phyloP scores from a whole-genome alignment of 2,113 vertebrate genomes.

The Falcunculus frontatus region DNA sequence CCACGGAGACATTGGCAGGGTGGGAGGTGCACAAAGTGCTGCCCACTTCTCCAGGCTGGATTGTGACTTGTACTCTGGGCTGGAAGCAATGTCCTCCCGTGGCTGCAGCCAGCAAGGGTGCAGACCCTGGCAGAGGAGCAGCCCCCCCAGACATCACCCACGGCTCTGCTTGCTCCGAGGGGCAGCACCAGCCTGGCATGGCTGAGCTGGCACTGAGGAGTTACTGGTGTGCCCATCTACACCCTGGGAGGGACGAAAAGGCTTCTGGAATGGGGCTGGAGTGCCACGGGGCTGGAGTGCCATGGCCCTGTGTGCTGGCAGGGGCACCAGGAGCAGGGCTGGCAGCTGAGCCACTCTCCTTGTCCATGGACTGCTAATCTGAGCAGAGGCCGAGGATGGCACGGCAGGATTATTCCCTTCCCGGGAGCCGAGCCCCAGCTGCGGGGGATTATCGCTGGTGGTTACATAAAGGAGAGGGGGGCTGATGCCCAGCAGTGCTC shows the following conservation, averaged over 20 bases:
- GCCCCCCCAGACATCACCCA: background rate
- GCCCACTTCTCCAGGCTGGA: background rate
- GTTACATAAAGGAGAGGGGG: slow-evolving; percentile 42
- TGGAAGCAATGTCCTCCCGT: background rate
- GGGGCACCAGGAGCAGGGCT: background rate
- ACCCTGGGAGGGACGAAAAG: background rate
- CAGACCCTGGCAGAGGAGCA: background rate
- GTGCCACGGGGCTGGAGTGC: background rate
- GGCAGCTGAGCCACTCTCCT: background rate
- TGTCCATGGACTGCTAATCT: background rate
- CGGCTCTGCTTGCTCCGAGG: rapidly evolving
- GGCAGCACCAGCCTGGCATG: background rate
- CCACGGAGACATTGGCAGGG: background rate
- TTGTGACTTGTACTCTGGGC: background rate
- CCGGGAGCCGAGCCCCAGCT: background rate
- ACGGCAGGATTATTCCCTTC: slow-evolving; percentile 1
- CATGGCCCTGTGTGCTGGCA: background rate
- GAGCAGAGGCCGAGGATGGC: background rate
- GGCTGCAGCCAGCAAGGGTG: background rate
- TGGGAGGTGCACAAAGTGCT: rapidly evolving
- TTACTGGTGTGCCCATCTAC: rapidly evolving
- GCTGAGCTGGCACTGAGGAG: background rate
- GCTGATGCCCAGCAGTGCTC: background rate
- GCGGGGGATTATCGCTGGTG: background rate
- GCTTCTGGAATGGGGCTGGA: background rate